Evolutionary conservation across 2,888 invertebrate genomes (phyloP), one percentile per base, ranked within the genome.

Genomic region (Apamea anceps): DNA sequence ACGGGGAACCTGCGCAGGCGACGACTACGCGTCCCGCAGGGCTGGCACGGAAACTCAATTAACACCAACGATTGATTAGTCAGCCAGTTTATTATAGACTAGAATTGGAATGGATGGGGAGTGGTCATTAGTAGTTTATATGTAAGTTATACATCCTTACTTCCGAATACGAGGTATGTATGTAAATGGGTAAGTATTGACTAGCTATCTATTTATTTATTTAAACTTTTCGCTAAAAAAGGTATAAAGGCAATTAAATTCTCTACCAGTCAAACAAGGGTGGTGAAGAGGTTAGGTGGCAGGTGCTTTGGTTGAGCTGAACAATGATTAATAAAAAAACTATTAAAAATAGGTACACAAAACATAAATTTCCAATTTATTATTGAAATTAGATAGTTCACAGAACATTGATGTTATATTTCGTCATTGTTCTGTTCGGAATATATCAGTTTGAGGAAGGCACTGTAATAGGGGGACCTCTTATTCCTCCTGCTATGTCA

Each of bases 1-100:
- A 87, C 86, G 84, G 72, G 71, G 81, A 88, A 87, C 84, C 62
- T 79, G 89, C 84, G 86, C 88, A 71, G 76, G 86, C 83, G 83
- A 42, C 73, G 62, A 54, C 45, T 45, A 65, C 60, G 70, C 72
- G 60, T 32, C 25, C 65, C 65, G 13, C 54, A 87, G 88, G 85
- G 85, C 74, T 85, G 88, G 57, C 85, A 51, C 71, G 60, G n/a
- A 79, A 74, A 72, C 42, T 63, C 80, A 76, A 87, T 75, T 75
- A 65, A 67, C 73, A 42, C 62, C 37, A 68, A 18, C 57, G n/a
- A 75, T 65, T 54, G 62, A 74, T 73, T 71, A 72, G 74, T 87
- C 72, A 78, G 67, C 42, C 45, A n/a, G 51, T 84, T 84, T 68
- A 65, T 66, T 87, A 62, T 51, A 63, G 57, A 48, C 42, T 87